A percentile compares a stretch with the other conserved stretches of the same genome.
Conservation (phyloP, 2,113 vertebrate species). For the Typhlomys cinereus region DNA sequence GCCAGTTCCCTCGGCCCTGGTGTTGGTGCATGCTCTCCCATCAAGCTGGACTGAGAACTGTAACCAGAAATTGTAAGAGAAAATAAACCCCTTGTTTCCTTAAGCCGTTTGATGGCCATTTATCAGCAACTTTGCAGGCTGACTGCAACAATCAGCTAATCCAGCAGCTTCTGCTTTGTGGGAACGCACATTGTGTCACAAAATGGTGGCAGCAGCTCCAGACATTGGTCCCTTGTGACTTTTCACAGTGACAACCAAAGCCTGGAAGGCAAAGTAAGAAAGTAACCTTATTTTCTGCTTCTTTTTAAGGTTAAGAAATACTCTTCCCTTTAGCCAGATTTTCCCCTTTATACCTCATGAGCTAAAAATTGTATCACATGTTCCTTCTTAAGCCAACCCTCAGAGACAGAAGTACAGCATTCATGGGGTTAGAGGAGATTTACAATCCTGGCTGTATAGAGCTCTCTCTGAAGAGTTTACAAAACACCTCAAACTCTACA, state of each 20-base stretch:
- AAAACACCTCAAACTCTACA: background rate
- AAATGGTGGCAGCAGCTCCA: background rate
- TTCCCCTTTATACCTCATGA: background rate
- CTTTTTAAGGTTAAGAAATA: background rate
- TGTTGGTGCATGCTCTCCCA: too few species aligned
- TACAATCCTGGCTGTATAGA: background rate
- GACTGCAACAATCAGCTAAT: too few species aligned
- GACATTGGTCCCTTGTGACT: background rate
- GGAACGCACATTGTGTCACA: background rate
- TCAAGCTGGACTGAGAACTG: too few species aligned
- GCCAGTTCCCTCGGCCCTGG: too few species aligned
- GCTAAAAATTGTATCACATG: background rate
- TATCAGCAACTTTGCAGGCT: too few species aligned
- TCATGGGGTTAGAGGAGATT: background rate
- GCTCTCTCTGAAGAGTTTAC: background rate
- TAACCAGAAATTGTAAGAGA: too few species aligned
- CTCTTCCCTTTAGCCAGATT: background rate
- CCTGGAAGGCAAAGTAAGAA: background rate
- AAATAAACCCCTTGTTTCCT: too few species aligned
- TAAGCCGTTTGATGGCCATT: too few species aligned
- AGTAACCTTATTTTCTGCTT: background rate
- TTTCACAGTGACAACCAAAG: background rate
- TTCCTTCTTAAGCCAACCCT: background rate
- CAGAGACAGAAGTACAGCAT: background rate
- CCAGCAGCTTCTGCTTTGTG: too few species aligned